These are phyloP conservation scores for Bhutanitis thaidina DNA, from an alignment of 2,888 invertebrate genomes.

Conservation along the genomic window DNA sequence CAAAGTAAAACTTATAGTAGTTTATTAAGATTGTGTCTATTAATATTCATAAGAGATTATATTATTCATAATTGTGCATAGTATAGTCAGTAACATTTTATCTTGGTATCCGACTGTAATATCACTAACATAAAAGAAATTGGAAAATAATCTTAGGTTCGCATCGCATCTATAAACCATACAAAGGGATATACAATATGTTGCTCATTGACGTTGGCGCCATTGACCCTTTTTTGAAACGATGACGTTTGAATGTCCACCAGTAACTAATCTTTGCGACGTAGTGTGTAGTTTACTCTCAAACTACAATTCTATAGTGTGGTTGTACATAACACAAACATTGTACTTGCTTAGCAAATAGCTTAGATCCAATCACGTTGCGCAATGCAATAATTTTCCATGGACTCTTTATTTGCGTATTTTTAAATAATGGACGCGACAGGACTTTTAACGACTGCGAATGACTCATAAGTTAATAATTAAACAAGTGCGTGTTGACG, in stretches of 20 bases:
- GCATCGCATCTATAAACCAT: too few relatives aligned
- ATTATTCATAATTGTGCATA: too few relatives aligned
- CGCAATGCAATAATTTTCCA: conserved; percentile 28
- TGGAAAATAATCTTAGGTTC: too few relatives aligned
- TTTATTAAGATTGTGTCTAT: too few relatives aligned
- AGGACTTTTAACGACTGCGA: conserved; percentile 13
- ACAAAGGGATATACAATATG: too few relatives aligned
- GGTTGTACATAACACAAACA: conserved; percentile 24
- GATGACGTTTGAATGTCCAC: too few relatives aligned
- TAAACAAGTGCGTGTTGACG: conserved; percentile 6
- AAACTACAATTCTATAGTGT: conserved; percentile 29
- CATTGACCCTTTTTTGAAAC: not conserved
- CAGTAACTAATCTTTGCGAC: conserved; percentile 23
- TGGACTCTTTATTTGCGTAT: conserved; percentile 20
- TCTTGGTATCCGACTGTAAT: too few relatives aligned
- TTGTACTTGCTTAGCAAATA: conserved; percentile 31
- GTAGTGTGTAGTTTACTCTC: conserved; percentile 29
- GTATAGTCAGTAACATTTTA: too few relatives aligned
- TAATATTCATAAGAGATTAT: too few relatives aligned
- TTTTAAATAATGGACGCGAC: conserved; percentile 16
- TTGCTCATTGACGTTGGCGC: too few relatives aligned
- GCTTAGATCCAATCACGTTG: conserved; percentile 23
- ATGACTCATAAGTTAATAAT: conserved; percentile 10
- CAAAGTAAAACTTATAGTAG: too few relatives aligned
- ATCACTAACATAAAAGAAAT: too few relatives aligned